phyloP scores from a whole-genome alignment of 1,140 invertebrate genomes.

The Olivierus martensii region DNA sequence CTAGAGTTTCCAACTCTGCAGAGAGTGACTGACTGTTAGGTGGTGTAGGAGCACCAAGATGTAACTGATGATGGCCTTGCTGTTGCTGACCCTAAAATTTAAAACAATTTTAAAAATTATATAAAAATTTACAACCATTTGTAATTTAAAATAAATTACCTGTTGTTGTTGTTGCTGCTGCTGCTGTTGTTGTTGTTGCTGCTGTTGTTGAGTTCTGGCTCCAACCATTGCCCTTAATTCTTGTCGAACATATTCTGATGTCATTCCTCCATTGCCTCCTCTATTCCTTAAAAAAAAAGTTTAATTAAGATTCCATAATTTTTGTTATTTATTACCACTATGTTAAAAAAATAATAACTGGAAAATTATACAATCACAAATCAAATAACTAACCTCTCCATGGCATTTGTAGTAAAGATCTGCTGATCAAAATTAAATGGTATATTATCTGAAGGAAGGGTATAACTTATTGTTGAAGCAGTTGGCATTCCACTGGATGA shows the following conservation, averaged over 20 bases:
- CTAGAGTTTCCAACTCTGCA: conserved; percentile 50
- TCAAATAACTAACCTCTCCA: conserved; percentile 11
- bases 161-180: too few relatives aligned
- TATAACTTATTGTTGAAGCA: background rate
- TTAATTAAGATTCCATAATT: too few relatives aligned
- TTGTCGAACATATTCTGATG: conserved; percentile 72
- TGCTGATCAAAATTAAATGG: conserved; percentile 13
- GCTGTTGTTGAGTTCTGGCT: conserved; percentile 50
- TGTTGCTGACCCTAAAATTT: conserved; percentile 17
- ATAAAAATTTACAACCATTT: too few relatives aligned
- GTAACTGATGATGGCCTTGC: conserved; percentile 15
- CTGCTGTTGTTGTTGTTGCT: background rate
- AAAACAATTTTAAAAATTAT: too few relatives aligned
- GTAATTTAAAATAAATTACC: too few relatives aligned
- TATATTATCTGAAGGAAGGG: conserved; percentile 1
- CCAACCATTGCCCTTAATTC: conserved; percentile 73
- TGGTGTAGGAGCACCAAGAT: conserved; percentile 10
- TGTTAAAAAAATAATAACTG: too few relatives aligned
- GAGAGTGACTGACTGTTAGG: conserved; percentile 31
- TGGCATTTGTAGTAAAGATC: conserved; percentile 7
- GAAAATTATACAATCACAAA: too few relatives aligned
- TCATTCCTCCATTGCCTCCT: conserved; percentile 25
- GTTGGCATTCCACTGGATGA: conserved; percentile 2
- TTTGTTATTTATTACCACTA: too few relatives aligned
- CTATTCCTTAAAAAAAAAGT: background rate